These are phyloP conservation scores for Hypomecis atomaria DNA, from an alignment of 2,888 invertebrate genomes.

Conservation along the genomic window DNA sequence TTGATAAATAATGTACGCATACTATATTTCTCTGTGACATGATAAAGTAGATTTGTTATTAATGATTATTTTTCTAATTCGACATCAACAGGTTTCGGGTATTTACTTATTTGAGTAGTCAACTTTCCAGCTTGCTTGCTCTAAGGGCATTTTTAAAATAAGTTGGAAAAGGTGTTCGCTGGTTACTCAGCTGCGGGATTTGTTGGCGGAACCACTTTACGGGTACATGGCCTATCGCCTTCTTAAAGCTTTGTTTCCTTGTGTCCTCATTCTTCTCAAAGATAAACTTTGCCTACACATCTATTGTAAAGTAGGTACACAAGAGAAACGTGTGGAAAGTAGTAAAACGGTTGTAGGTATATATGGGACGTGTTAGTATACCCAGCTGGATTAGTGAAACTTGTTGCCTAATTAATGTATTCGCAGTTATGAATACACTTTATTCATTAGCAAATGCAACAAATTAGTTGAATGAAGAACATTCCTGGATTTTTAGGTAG, in stretches of 20 bases:
- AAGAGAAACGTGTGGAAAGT: background rate
- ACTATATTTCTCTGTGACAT: background rate
- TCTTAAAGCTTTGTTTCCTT: conserved; percentile 15
- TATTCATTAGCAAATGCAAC: no score
- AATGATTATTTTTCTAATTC: conserved; percentile 21
- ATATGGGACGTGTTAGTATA: background rate
- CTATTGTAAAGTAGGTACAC: conserved; percentile 12
- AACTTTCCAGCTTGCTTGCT: conserved; percentile 24
- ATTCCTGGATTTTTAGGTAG: no score
- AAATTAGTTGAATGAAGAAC: no score
- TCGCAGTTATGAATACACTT: no score
- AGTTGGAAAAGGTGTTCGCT: conserved; percentile 16
- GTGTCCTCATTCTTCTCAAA: conserved; percentile 6
- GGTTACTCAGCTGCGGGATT: conserved; percentile 25
- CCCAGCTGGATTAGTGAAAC: background rate
- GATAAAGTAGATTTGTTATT: background rate
- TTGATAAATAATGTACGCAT: background rate
- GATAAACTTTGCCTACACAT: conserved; percentile 2
- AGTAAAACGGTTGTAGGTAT: background rate
- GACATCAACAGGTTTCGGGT: conserved; percentile 15
- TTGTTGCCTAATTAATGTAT: background rate
- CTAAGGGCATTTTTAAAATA: conserved; percentile 32
- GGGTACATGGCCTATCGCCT: conserved; percentile 18
- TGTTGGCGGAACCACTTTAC: conserved; percentile 21
- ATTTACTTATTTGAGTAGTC: conserved; percentile 27